Evolutionary conservation across 2,888 invertebrate genomes (phyloP).

Genomic region (Chloromyia formosa): DNA sequence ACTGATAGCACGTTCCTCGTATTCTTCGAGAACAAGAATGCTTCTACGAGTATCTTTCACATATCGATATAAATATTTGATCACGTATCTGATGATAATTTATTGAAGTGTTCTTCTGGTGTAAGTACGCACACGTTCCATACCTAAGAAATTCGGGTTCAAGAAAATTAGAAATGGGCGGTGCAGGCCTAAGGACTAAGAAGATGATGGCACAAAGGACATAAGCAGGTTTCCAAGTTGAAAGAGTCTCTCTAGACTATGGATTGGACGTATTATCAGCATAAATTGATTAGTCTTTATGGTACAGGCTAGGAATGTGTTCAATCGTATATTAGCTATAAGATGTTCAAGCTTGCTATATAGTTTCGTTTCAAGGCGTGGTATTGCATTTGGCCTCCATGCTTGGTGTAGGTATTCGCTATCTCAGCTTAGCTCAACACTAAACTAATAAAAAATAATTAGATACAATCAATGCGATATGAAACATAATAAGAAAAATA

Average conservation of each 20-base stretch:
- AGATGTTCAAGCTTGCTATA: not conserved
- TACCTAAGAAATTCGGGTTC: slow-evolving; percentile 18
- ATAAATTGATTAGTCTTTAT: slow-evolving; percentile 50
- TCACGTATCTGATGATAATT: slow-evolving; percentile 49
- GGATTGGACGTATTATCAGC: slow-evolving; percentile 48
- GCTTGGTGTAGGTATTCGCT: not conserved
- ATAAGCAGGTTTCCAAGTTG: not conserved
- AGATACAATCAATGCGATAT: slow-evolving; percentile 43
- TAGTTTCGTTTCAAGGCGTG: not conserved
- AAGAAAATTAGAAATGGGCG: not conserved
- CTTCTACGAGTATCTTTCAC: slow-evolving; percentile 25
- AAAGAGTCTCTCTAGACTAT: slow-evolving; percentile 24
- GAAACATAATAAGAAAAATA: slow-evolving; percentile 31
- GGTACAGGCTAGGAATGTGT: slow-evolving; percentile 29
- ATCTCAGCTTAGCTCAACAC: not conserved
- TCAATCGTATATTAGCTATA: slow-evolving; percentile 40
- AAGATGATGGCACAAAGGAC: slow-evolving; percentile 5
- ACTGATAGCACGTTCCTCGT: slow-evolving; percentile 25
- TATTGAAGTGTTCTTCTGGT: slow-evolving; percentile 43
- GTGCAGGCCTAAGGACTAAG: not conserved
- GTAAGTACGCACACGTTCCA: slow-evolving; percentile 26
- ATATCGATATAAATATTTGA: slow-evolving; percentile 49
- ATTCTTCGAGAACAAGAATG: not conserved
- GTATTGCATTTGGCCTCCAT: not conserved
- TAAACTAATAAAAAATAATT: slow-evolving; percentile 45